These are phyloP conservation scores for mouse (Mus musculus) DNA, from an alignment of 2,113 vertebrate species.

Conservation along the genomic window GRCm39 chr10:43799001-43799500, in stretches of 20 bases:
- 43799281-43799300: background rate
- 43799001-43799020: constrained; percentile 9
- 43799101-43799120: background rate
- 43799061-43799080: background rate
- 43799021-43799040: background rate
- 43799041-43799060: constrained; percentile 26
- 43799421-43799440: background rate
- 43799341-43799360: background rate
- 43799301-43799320: background rate
- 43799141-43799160: background rate
- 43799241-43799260: background rate
- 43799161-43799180: background rate
- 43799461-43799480: background rate
- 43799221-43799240: background rate
- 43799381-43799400: background rate
- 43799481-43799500: background rate
- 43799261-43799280: background rate
- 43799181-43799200: background rate
- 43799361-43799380: background rate
- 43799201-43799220: background rate
- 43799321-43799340: background rate
- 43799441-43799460: background rate
- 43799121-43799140: background rate
- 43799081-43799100: background rate
- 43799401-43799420: background rate